phyloP scores from a whole-genome alignment of 2,113 vertebrate genomes.

The Setophaga coronata region DNA sequence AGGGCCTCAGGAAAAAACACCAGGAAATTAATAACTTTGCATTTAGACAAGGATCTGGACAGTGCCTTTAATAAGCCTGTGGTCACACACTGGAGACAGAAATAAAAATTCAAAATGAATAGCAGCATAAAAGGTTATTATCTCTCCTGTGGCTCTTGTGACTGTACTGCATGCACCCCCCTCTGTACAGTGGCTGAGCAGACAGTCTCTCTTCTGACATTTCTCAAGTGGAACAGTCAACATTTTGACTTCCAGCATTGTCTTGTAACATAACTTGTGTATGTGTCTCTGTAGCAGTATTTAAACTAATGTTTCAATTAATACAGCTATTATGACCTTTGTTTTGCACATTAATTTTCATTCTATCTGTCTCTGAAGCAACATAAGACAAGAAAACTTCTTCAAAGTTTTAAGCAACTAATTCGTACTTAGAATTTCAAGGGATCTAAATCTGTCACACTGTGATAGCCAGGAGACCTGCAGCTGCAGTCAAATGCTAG shows the following conservation, averaged over 20 bases:
- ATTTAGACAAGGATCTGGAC: background rate
- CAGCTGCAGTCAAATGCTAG: background rate
- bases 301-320: background rate
- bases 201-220: background rate
- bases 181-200: background rate
- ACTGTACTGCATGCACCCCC: background rate
- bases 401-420: background rate
- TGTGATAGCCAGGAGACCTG: background rate
- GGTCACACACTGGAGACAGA: background rate
- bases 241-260: background rate
- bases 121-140: background rate
- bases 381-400: background rate
- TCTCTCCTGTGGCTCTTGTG: background rate
- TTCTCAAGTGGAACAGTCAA: background rate
- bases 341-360: slow-evolving; percentile 1
- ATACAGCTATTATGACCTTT: background rate
- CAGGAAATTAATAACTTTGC: slow-evolving; percentile 20
- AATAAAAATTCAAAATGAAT: slow-evolving; percentile 5
- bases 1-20: background rate
- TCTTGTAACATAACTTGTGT: background rate
- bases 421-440: background rate
- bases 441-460: background rate
- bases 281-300: background rate
- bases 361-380: background rate
- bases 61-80: background rate